Evolutionary conservation across 2,888 invertebrate genomes (phyloP), one percentile per base, ranked within the genome.

Genomic region (Oxystoma pomonae): DNA sequence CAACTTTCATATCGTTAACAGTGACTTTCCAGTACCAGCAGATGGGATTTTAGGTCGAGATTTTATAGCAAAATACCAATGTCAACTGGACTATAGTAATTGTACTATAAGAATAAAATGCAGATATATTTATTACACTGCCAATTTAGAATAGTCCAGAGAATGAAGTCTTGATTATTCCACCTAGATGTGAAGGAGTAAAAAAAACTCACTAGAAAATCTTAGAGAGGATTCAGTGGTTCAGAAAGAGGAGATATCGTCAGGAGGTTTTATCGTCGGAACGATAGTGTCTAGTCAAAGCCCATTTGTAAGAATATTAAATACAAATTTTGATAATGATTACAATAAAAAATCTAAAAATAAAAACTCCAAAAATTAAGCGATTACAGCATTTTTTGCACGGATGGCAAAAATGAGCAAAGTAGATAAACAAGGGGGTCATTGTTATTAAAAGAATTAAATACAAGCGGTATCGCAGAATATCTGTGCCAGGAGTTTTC

Each of bases 401-500:
- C 12, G 12, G 12, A 35, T 12, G 12, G 35, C 12, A 35, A 35
- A 3, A 7, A 12, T 12, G 5, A 35, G 35, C 3, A 35, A 7
- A 35, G 12, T 35, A 35, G 12, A 35, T 12, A 35, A 35, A 3
- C 3, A 3, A 35, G 35, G 12, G 12, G 12, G 5, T 3, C 3
- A 7, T 7, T 35, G 35, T 35, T 35, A 35, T 7, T 35, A 35
- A 35, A 35, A 35, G 35, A 35, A 12, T 35, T 35, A 12, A 35
- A 35, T 12, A 35, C 35, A 35, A 7, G 5, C 5, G 3, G 5
- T 7, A 35, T 35, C 3, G 5, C 35, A 35, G 35, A 35, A 7
- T 35, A 35, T 18, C 20, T 67, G 0, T 68, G 67, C 50, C 7
- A 20, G 21, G 55, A 68, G 51, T 68, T 58, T 50, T 57, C 61